phyloP scores from a whole-genome alignment of 92 coral and sea anemone genomes.

The Bergia sp. region DNA sequence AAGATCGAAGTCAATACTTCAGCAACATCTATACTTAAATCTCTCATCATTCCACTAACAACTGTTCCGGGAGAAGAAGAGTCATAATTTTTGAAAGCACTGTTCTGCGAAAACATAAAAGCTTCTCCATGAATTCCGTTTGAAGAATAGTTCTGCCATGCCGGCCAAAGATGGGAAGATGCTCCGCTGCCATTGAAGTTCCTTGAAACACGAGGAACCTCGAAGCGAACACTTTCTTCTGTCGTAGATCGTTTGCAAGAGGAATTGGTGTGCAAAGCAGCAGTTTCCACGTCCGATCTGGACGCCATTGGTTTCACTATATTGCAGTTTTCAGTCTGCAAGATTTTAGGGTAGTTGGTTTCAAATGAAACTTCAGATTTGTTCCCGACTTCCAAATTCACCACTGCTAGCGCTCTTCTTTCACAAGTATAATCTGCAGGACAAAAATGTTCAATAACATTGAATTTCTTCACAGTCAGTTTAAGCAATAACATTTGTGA shows the following conservation, averaged over 20 bases:
- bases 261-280: slow-evolving; percentile 15
- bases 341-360: not conserved
- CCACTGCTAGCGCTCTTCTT: not conserved
- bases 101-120: slow-evolving; percentile 31
- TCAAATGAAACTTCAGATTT: not conserved
- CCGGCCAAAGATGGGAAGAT: slow-evolving; percentile 5
- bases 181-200: slow-evolving; percentile 33
- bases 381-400: slow-evolving; percentile 4
- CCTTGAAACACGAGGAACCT: slow-evolving; percentile 21
- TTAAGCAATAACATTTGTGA: too few relatives aligned
- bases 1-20: slow-evolving; percentile 37
- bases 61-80: not conserved
- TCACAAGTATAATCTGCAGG: not conserved
- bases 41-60: not conserved
- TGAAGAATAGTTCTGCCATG: slow-evolving; percentile 23
- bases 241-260: not conserved
- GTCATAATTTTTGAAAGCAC: slow-evolving; percentile 20
- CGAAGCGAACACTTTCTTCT: slow-evolving; percentile 4
- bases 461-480: not conserved
- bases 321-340: slow-evolving; percentile 1
- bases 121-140: not conserved
- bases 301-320: not conserved
- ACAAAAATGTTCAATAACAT: not conserved
- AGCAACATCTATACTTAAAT: slow-evolving; percentile 4
- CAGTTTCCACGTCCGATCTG: not conserved